Conservation (phyloP, 2,888 invertebrate species). For the Sclerodermus sp. region DNA sequence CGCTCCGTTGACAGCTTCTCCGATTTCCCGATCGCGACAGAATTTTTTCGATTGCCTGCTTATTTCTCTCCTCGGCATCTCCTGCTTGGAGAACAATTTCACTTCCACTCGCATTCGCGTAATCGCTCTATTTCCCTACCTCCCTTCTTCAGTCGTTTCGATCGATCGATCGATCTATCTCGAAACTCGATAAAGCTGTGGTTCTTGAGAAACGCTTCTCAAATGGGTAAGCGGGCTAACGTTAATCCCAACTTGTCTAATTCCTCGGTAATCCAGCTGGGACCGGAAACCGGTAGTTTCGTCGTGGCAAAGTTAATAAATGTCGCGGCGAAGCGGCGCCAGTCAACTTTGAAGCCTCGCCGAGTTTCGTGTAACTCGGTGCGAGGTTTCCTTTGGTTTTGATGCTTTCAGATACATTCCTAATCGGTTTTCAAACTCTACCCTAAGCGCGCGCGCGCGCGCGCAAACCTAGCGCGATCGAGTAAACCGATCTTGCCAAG, state of each 20-base stretch:
- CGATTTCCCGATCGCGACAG: constrained; percentile 33
- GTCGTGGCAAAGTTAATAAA: constrained; percentile 32
- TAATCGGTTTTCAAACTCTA: constrained; percentile 50
- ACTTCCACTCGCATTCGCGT: background rate
- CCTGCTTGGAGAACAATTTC: background rate
- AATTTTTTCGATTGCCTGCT: background rate
- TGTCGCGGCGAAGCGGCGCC: constrained; percentile 27
- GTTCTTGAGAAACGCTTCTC: no score
- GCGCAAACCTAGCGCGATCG: no score
- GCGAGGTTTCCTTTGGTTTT: constrained; percentile 39
- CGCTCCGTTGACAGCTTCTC: constrained; percentile 53
- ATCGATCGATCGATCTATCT: no score
- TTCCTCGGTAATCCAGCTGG: constrained; percentile 21
- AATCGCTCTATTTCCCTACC: no score
- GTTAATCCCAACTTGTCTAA: constrained; percentile 22
- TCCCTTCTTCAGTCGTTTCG: no score
- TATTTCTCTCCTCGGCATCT: background rate
- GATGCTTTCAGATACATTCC: constrained; percentile 42
- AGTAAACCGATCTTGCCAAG: no score
- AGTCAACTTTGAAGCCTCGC: constrained; percentile 33
- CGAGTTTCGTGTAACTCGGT: constrained; percentile 28
- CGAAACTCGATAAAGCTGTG: no score
- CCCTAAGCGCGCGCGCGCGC: no score
- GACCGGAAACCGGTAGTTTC: constrained; percentile 22
- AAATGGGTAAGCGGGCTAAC: no score